Percentiles rank a stretch among this genome's conserved stretches.
These are phyloP conservation scores for Amblyornis subalaris DNA, from an alignment of 2,113 vertebrate species.

Conservation along the genomic window DNA sequence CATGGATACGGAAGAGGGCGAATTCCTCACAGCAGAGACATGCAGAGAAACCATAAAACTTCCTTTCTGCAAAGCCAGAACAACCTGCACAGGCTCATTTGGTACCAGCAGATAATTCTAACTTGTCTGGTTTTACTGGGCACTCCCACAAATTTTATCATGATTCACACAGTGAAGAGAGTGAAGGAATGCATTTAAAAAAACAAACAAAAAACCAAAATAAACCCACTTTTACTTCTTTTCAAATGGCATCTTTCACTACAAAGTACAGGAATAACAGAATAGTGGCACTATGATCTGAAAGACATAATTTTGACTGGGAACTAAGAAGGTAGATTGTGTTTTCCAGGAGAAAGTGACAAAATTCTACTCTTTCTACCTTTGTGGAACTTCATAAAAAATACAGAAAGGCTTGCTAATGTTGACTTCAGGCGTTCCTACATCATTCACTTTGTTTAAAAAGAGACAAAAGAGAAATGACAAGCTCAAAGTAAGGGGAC, in stretches of 20 bases:
- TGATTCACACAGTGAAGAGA: neutral
- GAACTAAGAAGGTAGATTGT: neutral
- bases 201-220: fast-evolving
- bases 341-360: neutral
- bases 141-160: neutral
- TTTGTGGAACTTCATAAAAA: neutral
- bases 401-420: neutral
- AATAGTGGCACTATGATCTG: neutral
- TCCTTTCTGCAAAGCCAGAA: neutral
- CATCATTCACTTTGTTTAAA: neutral
- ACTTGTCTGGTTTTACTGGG: neutral
- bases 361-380: neutral
- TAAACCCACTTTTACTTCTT: neutral
- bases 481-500: neutral
- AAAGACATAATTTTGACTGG: neutral
- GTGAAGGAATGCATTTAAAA: neutral
- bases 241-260: neutral
- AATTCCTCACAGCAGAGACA: slow-evolving; percentile 12
- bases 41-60: neutral
- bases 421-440: neutral
- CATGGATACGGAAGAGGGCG: neutral
- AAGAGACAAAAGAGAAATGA: neutral
- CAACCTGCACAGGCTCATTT: neutral
- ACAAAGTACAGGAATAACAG: neutral
- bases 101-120: neutral